Percentiles rank a stretch among this genome's conserved stretches.
Conservation (phyloP, 2,797 vertebrate species). For the Hemibagrus guttatus region DNA sequence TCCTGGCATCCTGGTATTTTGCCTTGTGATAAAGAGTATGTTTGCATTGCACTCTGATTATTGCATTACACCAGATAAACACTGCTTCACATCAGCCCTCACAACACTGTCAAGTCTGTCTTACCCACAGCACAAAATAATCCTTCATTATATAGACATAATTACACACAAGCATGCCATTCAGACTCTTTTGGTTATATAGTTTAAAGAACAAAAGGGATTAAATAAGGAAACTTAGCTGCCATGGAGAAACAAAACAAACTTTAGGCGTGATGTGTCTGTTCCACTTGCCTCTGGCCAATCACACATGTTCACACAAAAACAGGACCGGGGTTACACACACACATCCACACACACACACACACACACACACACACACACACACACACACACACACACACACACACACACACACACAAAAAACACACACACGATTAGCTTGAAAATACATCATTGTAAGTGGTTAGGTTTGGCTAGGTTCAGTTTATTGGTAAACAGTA, state of each 20-base stretch:
- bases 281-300: conserved; percentile 55
- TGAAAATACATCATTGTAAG: background rate
- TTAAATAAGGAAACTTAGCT: conserved; percentile 68
- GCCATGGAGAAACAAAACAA: conserved; percentile 74
- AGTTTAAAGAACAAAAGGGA: conserved; percentile 56
- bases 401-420: conserved; percentile 11
- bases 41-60: background rate
- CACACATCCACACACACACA: conserved; percentile 4
- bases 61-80: conserved; percentile 1
- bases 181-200: conserved; percentile 16
- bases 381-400: conserved; percentile 22
- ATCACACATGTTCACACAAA: conserved; percentile 43
- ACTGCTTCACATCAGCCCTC: background rate
- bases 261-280: conserved; percentile 57
- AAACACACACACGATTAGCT: background rate
- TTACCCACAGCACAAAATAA: background rate
- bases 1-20: background rate
- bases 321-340: conserved; percentile 12
- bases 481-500: conserved; percentile 22
- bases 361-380: background rate
- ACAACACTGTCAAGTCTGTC: conserved; percentile 5
- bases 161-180: conserved; percentile 9
- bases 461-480: conserved; percentile 4
- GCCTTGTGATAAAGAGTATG: background rate
- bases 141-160: conserved; percentile 18